These are phyloP conservation scores for Pyxicephalus adspersus DNA, from an alignment of 2,113 vertebrate genomes.

Conservation along the genomic window DNA sequence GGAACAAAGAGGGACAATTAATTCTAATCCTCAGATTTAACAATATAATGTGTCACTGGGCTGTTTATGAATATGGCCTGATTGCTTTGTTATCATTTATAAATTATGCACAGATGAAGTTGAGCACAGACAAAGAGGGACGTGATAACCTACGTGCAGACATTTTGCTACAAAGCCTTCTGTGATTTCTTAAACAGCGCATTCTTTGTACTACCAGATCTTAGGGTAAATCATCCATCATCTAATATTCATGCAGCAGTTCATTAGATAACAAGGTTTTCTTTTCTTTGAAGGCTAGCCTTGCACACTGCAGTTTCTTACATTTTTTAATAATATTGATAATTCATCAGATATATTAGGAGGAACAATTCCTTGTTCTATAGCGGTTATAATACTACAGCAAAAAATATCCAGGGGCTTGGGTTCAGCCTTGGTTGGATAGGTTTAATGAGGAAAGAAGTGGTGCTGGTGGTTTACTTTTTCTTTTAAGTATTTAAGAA, in stretches of 20 bases:
- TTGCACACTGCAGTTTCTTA: not conserved
- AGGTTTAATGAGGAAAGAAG: no score
- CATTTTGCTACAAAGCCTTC: conserved; percentile 61
- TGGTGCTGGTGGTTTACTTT: no score
- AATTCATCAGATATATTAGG: no score
- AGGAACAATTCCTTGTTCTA: no score
- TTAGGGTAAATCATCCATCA: conserved; percentile 35
- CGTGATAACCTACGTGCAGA: conserved; percentile 64
- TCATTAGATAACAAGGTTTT: conserved; percentile 41
- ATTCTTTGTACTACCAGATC: conserved; percentile 21
- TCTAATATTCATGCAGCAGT: conserved; percentile 35
- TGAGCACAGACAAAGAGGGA: conserved; percentile 63
- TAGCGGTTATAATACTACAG: no score
- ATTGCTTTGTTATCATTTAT: conserved; percentile 79
- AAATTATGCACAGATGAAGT: conserved; percentile 74
- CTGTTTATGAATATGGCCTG: conserved; percentile 76
- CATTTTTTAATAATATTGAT: no score
- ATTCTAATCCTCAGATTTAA: conserved; percentile 81
- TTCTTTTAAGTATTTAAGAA: no score
- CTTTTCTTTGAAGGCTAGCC: conserved; percentile 26
- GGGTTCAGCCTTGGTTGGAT: no score
- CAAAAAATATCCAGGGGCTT: no score
- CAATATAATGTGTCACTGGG: conserved; percentile 76
- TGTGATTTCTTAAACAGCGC: conserved; percentile 58
- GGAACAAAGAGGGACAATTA: conserved; percentile 88